These are phyloP conservation scores for Dolomedes plantarius DNA, from an alignment of 2,888 invertebrate genomes.

Conservation along the genomic window DNA sequence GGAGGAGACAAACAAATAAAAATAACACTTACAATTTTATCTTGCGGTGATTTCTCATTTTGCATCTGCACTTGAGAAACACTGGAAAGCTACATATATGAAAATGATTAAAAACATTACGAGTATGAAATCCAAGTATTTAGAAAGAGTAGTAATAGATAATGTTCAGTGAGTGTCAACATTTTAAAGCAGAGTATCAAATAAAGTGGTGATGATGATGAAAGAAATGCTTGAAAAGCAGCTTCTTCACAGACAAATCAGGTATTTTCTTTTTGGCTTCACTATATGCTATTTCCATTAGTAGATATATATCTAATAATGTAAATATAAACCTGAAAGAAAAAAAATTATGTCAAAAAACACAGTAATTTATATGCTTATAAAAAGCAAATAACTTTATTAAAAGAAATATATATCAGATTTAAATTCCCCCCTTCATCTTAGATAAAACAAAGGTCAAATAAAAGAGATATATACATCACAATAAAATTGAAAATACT, in stretches of 20 bases:
- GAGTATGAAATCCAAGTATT: neutral
- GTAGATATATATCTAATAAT: neutral
- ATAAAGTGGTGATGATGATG: slow-evolving; percentile 56
- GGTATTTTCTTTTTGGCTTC: slow-evolving; percentile 38
- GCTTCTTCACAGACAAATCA: slow-evolving; percentile 37
- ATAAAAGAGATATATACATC: too few species aligned
- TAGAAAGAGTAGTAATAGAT: neutral
- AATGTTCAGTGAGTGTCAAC: neutral
- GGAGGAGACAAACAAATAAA: neutral
- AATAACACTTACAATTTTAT: slow-evolving; percentile 22
- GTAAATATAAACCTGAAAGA: slow-evolving; percentile 11
- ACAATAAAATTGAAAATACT: too few species aligned
- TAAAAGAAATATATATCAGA: too few species aligned
- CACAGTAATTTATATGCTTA: too few species aligned
- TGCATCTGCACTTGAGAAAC: neutral
- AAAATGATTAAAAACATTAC: slow-evolving; percentile 6
- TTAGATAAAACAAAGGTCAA: too few species aligned
- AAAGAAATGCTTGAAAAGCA: slow-evolving; percentile 54
- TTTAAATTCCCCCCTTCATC: too few species aligned
- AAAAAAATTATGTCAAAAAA: too few species aligned
- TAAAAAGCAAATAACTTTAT: too few species aligned
- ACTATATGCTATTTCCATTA: slow-evolving; percentile 48
- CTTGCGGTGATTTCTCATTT: slow-evolving; percentile 35
- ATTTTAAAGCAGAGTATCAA: slow-evolving; percentile 24
- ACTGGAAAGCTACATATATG: slow-evolving; percentile 4